Evolutionary conservation across 1,140 invertebrate species (phyloP), one percentile per base, ranked within the genome.

Genomic region (Epicauta chinensis): DNA sequence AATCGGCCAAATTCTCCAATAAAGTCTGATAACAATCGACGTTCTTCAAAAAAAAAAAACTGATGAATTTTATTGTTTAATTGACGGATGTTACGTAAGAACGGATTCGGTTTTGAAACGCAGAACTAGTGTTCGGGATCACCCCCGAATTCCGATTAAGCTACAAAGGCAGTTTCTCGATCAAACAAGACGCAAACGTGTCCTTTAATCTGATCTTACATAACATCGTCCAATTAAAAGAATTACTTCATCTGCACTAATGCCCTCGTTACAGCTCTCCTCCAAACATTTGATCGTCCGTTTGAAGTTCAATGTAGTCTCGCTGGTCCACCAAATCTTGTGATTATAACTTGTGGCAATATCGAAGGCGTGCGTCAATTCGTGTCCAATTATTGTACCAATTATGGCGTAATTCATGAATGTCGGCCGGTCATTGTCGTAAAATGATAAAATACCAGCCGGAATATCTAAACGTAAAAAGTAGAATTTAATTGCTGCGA

Each of bases 1-100:
- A 81, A 67, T 93, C 91, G 0, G 91, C 91, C 37, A 94, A 91
- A 65, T 93, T 94, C 63, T 93, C 90, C 10, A 83, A 87, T 70
- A 93, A 88, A 0, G 89, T 91, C 53, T 89, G 89, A 35, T 89
- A 82, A 31, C 90, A 91, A 57, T 93, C 92, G 13, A 91, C 57
- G 86, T 90, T 61, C n/a, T 70, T 69, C 65, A 43, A 56, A 59
- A 31, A n/a, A 39, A 23, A 37, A 15, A 9, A 11, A n/a, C 11
- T 3, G 12, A 23, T 39, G 5, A 41, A n/a, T 49, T 41, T 11
- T n/a, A n/a, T n/a, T n/a, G n/a, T n/a, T n/a, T n/a, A n/a, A n/a
- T n/a, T n/a, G n/a, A n/a, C n/a, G n/a, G n/a, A n/a, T n/a, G n/a
- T n/a, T n/a, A n/a, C n/a, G n/a, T n/a, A n/a, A n/a, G n/a, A n/a